These are phyloP conservation scores for Perodicticus potto DNA, from an alignment of 2,797 vertebrate species.

Conservation along the genomic window DNA sequence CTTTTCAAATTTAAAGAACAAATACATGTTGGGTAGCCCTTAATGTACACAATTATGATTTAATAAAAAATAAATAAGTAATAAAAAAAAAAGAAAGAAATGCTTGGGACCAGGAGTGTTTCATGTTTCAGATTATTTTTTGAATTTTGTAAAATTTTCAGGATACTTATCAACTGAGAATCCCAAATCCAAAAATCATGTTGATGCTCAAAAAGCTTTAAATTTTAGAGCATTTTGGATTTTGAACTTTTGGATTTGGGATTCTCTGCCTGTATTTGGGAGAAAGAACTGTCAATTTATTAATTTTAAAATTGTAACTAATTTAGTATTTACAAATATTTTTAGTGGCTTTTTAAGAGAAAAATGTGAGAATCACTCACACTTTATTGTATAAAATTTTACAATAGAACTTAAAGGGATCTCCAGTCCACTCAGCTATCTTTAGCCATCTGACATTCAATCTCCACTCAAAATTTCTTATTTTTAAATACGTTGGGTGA, in stretches of 20 bases:
- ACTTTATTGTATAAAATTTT: not conserved
- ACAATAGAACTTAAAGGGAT: not conserved
- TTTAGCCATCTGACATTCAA: not conserved
- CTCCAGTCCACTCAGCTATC: not conserved
- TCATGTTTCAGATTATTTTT: not conserved
- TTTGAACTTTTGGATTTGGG: not conserved
- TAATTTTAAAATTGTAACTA: conserved; percentile 12
- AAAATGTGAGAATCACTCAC: not conserved
- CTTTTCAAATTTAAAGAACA: conserved; percentile 23
- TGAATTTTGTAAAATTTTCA: not conserved
- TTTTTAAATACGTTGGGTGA: not conserved
- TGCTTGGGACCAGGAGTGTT: not conserved
- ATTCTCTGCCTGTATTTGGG: not conserved
- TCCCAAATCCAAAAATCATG: not conserved
- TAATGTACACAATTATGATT: not conserved
- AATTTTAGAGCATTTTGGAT: not conserved
- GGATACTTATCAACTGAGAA: not conserved
- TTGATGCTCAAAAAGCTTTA: not conserved
- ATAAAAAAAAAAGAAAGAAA: not conserved
- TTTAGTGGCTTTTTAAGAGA: not conserved
- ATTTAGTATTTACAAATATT: not conserved
- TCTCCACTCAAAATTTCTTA: not conserved
- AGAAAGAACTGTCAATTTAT: not conserved
- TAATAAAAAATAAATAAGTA: too few relatives aligned
- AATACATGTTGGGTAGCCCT: too few relatives aligned